phyloP scores from a whole-genome alignment of 2,113 vertebrate species.

The Oryzias curvinotus region DNA sequence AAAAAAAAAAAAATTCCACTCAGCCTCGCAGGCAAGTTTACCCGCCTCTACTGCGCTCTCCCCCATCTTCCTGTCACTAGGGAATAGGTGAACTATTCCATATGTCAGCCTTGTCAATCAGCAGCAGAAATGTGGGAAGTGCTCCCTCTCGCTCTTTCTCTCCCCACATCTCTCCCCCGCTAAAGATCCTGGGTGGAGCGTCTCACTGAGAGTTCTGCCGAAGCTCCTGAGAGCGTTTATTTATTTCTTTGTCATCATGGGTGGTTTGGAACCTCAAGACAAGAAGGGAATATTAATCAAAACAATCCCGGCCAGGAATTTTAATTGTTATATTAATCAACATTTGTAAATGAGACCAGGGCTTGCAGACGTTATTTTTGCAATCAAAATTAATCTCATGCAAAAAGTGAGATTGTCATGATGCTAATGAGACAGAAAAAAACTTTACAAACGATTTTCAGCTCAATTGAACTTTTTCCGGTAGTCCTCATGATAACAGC shows the following conservation, averaged over 20 bases:
- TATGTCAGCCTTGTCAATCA: slow-evolving; percentile 99
- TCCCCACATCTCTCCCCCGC: slow-evolving; percentile 21
- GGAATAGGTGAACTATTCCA: slow-evolving; percentile 99
- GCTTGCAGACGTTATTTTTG: not conserved
- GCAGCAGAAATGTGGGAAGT: slow-evolving; percentile 90
- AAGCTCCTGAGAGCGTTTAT: slow-evolving; percentile 62
- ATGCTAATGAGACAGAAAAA: not conserved
- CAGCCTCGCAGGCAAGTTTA: slow-evolving; percentile 97
- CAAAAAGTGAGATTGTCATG: not conserved
- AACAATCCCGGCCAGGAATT: slow-evolving; percentile 54
- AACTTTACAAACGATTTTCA: not conserved
- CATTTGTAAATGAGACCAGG: slow-evolving; percentile 57
- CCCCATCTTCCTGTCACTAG: slow-evolving; percentile 95
- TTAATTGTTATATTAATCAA: slow-evolving; percentile 72
- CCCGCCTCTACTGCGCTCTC: slow-evolving; percentile 82
- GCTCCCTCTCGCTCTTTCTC: slow-evolving; percentile 37
- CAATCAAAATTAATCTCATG: not conserved
- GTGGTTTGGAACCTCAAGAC: slow-evolving; percentile 82
- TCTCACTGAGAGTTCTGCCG: slow-evolving; percentile 84
- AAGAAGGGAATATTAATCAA: slow-evolving; percentile 70
- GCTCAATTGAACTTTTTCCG: no score
- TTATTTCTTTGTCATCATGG: slow-evolving; percentile 84
- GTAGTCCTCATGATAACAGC: no score
- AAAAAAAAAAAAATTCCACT: slow-evolving; percentile 78
- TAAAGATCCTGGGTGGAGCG: slow-evolving; percentile 63